Evolutionary conservation across 1,140 invertebrate genomes (phyloP).

Genomic region (Yoshiicerus persimilis): DNA sequence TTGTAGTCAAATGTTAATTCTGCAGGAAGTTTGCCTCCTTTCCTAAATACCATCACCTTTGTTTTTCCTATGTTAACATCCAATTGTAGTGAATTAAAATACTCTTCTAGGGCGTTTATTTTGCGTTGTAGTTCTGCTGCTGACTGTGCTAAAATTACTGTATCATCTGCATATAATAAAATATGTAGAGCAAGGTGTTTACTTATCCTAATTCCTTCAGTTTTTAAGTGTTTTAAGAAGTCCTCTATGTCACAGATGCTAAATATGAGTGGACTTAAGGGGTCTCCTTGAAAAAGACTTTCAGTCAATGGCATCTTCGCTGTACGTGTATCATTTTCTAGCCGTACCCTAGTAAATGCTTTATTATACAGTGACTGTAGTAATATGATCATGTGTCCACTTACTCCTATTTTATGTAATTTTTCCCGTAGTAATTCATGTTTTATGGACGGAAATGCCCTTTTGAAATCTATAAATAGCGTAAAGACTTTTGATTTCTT

Average conservation of each 20-base stretch:
- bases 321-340: background rate
- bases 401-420: background rate
- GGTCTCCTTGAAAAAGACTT: background rate
- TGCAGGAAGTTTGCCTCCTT: background rate
- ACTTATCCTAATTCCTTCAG: conserved; percentile 22
- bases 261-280: conserved; percentile 43
- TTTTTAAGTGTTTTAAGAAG: background rate
- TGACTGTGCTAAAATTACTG: background rate
- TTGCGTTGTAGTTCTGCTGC: background rate
- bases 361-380: background rate
- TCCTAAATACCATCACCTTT: background rate
- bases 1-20: background rate
- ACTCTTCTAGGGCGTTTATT: background rate
- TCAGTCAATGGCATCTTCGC: background rate
- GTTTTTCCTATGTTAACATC: background rate
- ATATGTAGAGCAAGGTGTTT: background rate
- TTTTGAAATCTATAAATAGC: background rate
- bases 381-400: background rate
- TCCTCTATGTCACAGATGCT: conserved; percentile 46
- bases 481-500: background rate
- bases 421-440: background rate
- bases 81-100: background rate
- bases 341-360: background rate
- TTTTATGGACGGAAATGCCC: background rate
- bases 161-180: conserved; percentile 31